Base-by-base conservation (phyloP, 64 coral and sea anemone species). In the Exaiptasia diaphana region DNA sequence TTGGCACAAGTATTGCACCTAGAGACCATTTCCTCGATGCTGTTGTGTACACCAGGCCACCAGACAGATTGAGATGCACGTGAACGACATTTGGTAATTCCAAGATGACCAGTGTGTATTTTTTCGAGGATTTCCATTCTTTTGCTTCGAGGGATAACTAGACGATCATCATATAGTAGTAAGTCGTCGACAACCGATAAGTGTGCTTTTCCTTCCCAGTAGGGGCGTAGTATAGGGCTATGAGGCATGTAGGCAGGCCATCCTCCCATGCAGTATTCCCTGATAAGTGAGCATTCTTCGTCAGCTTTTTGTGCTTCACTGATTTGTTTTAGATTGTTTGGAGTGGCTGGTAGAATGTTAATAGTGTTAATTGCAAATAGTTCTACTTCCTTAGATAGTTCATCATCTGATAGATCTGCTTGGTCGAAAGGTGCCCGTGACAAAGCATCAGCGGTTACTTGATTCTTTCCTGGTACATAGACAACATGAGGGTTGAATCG, bases 161-260 rank as follows among this genome's bases (percentile, higher is more conserved):
- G 14, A 6, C 68, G 38, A 32, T 73, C 68, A 24, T 41, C 1
- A 20, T 30, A 11, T 13, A 73, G 28, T 14, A 73, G 23, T 10
- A 73, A 10, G 0, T 38, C 37, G 9, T 71, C 29, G 1, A 15
- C 81, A 62, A 91, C n/a, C 0, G 73, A 18, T 10, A 91, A 42
- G 40, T 85, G 81, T 13, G 63, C 34, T 79, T 58, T 58, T 2
- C 31, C 68, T 21, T 78, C 58, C 74, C 61, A 91, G 42, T 79
- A 91, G 25, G 73, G 80, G 44, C 39, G 36, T 0, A 81, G 27
- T 6, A 80, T 8, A 10, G 82, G 89, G 15, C 53, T 34, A 18
- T 73, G 31, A 37, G 62, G 74, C 67, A 74, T 80, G 75, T 64
- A 80, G 1, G 63, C 0, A 33, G 89, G 81, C 40, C 89, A 91